Base-by-base conservation (phyloP, 2,113 vertebrate species). In the Pseudorectes ferrugineus region DNA sequence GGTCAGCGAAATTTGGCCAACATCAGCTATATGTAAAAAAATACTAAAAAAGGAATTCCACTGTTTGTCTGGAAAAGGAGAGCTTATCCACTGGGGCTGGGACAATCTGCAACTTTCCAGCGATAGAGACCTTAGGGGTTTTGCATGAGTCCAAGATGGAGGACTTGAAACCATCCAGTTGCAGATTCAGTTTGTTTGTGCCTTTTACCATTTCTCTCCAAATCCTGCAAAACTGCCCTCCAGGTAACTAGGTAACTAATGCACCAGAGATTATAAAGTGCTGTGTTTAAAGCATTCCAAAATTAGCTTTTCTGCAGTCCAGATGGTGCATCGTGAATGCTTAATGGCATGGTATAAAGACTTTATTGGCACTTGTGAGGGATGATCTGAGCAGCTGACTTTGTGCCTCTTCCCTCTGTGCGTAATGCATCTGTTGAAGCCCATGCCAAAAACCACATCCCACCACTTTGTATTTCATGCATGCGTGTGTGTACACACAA, bases 261-360 rank as follows among this genome's bases (percentile, higher is more conserved):
- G 52, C 65, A 62, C 24, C 2, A 1, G 46, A 67, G 63, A 84
- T 74, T 86, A 71, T 63, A 67, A 90, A 67, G 59, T 67, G 76
- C 58, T 84, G 61, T 74, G 55, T 68, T 92, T 91, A 68, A 94
- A 93, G 68, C 49, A 72, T 93, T 88, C 62, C 88, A 63, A 89
- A 92, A 94, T 87, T 78, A 88, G 59, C 59, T 80, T 88, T 95
- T 84, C 79, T 91, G 79, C 83, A 75, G 84, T 78, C 89, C 94
- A 95, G 92, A 97, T 91, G 93, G 94, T 21, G 45, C 48, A 40
- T 45, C 0, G 4, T 88, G 94, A 92, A 91, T 86, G 68, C 83
- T 63, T 81, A 85, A 83, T 92, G 63, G 73, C 76, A 85, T 10
- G n/a, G 76, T 59, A 46, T 91, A 77, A 92, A 61, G 85, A 72